phyloP scores from a whole-genome alignment of 2,888 invertebrate genomes.

The Cosmia pyralina region DNA sequence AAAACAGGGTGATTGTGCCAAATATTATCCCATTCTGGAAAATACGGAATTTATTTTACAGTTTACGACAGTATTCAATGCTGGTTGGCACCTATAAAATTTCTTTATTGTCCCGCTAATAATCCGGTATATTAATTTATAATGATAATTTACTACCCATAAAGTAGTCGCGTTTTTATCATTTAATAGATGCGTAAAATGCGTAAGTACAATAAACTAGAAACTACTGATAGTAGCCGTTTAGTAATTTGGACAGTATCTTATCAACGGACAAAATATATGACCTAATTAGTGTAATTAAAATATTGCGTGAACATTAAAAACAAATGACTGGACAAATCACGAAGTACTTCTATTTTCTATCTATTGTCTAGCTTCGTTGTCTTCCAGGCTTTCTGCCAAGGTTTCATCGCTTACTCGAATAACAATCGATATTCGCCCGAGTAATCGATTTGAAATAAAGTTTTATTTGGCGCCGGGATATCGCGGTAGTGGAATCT shows the following conservation, averaged over 20 bases:
- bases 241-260: conserved; percentile 44
- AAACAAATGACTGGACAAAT: conserved; percentile 11
- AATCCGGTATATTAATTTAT: conserved; percentile 40
- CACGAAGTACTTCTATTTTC: background rate
- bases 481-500: conserved; percentile 61
- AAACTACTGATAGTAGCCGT: conserved; percentile 56
- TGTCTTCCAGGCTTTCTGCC: background rate
- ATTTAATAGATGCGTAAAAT: conserved; percentile 40
- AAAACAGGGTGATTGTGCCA: background rate
- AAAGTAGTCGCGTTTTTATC: conserved; percentile 48
- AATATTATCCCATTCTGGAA: background rate
- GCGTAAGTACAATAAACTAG: conserved; percentile 50
- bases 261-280: conserved; percentile 44
- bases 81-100: background rate
- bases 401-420: conserved; percentile 25
- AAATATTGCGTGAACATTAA: conserved; percentile 11
- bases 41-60: background rate
- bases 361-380: background rate
- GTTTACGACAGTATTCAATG: conserved; percentile 9
- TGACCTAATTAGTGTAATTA: conserved; percentile 25
- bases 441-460: conserved; percentile 61
- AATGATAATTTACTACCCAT: conserved; percentile 43
- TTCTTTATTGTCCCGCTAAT: conserved; percentile 16
- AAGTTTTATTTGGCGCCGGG: conserved; percentile 63
- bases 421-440: conserved; percentile 56